Evolutionary conservation across 2,888 invertebrate species (phyloP), one percentile per base, ranked within the genome.

Genomic region (Tiphia femorata): DNA sequence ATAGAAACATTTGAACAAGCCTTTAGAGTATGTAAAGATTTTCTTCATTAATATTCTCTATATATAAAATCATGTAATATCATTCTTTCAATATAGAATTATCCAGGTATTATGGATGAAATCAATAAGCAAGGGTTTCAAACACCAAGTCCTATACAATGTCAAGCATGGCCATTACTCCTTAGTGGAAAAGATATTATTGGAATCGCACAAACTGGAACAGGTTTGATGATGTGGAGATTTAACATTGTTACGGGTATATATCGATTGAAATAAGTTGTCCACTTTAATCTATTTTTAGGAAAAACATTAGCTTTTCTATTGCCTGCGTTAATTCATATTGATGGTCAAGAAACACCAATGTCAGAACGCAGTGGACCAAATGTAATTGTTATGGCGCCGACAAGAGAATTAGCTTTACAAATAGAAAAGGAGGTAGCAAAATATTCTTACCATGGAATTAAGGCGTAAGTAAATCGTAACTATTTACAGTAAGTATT

Each of bases 231-330:
- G 12, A 47, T 40, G 14, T n/a, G n/a, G n/a, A n/a, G n/a, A 14
- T 49, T 37, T 42, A 17, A 29, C 1, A 20, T n/a, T 49, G 8
- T n/a, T n/a, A n/a, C n/a, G n/a, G n/a, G 16, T 5, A 38, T 19
- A 12, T 23, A 50, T 37, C 27, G 23, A 6, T 50, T 27, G 10
- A 12, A 42, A n/a, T 6, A 4, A 2, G 25, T 16, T 43, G 12
- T 3, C 30, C 12, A 33, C 1, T 25, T 10, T 8, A 43, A 21
- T 17, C 8, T 50, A 5, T 38, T 25, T 58, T 42, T 85, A 77
- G 96, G 97, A 0, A 98, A 98, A 85, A 98, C 98, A 0, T 85
- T 98, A 52, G 98, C 97, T 0, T 98, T 97, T 78, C 85, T 97
- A 0, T 81, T 98, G 49, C 98, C 98, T 6, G 97, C 96, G 8